A percentile compares a stretch with the other conserved stretches of the same genome.
phyloP scores from a whole-genome alignment of 2,888 invertebrate species.

The Rhagonycha fulva region DNA sequence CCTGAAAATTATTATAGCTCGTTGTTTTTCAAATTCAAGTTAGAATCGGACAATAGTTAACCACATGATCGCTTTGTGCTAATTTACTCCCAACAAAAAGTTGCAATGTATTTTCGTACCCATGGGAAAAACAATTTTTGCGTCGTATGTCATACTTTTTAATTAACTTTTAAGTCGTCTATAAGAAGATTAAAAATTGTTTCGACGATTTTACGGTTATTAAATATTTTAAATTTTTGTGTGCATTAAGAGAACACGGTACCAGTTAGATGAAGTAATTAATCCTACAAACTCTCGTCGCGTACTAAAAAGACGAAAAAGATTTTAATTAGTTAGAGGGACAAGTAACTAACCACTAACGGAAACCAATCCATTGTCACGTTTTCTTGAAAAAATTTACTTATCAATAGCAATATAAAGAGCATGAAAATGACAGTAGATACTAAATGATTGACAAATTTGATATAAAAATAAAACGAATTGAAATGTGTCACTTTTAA shows the following conservation, averaged over 20 bases:
- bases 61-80: not conserved
- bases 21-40: not conserved
- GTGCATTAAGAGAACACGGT: not conserved
- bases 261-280: not conserved
- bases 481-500: not conserved
- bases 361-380: not conserved
- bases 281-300: not conserved
- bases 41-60: not conserved
- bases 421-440: not conserved
- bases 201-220: not conserved
- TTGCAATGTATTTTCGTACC: not conserved
- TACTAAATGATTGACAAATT: not conserved
- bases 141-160: too few relatives aligned
- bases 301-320: not conserved
- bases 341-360: not conserved
- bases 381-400: not conserved
- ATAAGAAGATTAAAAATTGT: not conserved
- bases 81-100: not conserved
- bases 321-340: not conserved
- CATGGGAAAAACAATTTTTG: not conserved
- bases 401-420: not conserved
- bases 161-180: too few relatives aligned
- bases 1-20: not conserved
- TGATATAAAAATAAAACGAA: not conserved
- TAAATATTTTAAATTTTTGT: not conserved